Evolutionary conservation across 1,140 invertebrate genomes (phyloP), one percentile per base, ranked within the genome.

Genomic region (Druon quercuslanigerum): DNA sequence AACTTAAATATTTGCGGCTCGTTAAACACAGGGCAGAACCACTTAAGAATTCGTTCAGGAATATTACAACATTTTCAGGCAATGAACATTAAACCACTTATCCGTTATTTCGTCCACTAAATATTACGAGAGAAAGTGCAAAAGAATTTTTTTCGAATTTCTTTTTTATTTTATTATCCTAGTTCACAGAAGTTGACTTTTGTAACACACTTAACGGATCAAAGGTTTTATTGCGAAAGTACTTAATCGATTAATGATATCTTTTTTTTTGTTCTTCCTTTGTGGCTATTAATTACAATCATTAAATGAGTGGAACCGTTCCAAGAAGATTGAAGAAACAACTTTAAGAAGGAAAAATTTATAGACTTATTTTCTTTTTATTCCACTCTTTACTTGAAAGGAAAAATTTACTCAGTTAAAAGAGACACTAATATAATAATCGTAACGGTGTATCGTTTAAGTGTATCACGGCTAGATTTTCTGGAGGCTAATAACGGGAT

Each of bases 281-380:
- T 66, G 60, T 66, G 57, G 60, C 60, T 40, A 66, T 66, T n/a
- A 66, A 66, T 66, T 66, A 40, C 60, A 66, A 66, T 66, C 60
- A 66, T 66, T 66, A 66, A 66, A 66, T 66, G 60, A 66, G 60
- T 33, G 25, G 40, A 66, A 66, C 60, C 33, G 60, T 66, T 66
- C 33, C 33, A 33, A 40, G 5, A 46, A 66, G 25, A 66, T 66
- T 40, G 60, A 66, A 66, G 60, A 16, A 66, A 66, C 60, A 66
- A 40, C 40, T 66, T 66, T 40, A 14, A 14, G 17, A 66, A 66
- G 40, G 33, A 66, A 40, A 13, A 16, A 46, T 66, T 66, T 40
- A 66, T 66, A 14, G 20, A 19, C 57, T 25, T 11, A 17, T 19
- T 66, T 66, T 57, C 56, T 20, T 57, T 20, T 66, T n/a, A 6